A percentile compares a stretch with the other conserved stretches of the same genome.
Conservation (phyloP, 2,113 vertebrate species). For the Todiramphus saurophagus region DNA sequence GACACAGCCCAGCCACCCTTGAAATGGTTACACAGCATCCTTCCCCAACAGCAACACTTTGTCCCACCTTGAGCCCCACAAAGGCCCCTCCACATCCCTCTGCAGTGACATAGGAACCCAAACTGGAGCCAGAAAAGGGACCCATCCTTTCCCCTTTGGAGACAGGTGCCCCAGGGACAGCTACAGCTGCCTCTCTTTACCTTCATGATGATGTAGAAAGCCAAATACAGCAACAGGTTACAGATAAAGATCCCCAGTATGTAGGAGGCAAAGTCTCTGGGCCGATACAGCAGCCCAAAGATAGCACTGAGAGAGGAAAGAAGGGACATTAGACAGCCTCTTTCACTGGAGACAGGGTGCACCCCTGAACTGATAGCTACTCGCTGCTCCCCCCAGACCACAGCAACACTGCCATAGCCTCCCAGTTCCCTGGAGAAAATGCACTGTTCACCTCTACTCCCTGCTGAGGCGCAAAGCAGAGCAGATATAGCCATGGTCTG, state of each 20-base stretch:
- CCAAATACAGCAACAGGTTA: constrained; percentile 82
- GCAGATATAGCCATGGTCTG: background rate
- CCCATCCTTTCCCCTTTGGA: background rate
- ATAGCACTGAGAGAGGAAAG: constrained; percentile 64
- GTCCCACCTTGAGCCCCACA: background rate
- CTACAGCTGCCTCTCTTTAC: constrained; percentile 30
- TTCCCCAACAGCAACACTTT: background rate
- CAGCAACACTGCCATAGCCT: background rate
- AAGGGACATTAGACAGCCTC: background rate
- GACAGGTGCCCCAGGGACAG: background rate
- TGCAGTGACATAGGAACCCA: background rate
- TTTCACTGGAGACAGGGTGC: background rate
- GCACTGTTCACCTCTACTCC: background rate
- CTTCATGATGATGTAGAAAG: constrained; percentile 88
- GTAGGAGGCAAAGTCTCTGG: constrained; percentile 82
- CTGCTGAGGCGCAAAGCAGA: background rate
- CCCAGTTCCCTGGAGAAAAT: background rate
- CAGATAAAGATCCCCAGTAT: constrained; percentile 83
- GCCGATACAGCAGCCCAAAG: constrained; percentile 77
- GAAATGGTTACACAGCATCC: background rate
- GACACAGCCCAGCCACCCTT: background rate
- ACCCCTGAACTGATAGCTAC: background rate
- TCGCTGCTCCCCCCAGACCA: background rate
- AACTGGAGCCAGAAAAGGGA: background rate
- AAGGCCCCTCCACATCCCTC: background rate